A percentile compares a stretch with the other conserved stretches of the same genome.
These are phyloP conservation scores for Drosophila borealis DNA, from an alignment of 2,888 invertebrate genomes.

Conservation along the genomic window DNA sequence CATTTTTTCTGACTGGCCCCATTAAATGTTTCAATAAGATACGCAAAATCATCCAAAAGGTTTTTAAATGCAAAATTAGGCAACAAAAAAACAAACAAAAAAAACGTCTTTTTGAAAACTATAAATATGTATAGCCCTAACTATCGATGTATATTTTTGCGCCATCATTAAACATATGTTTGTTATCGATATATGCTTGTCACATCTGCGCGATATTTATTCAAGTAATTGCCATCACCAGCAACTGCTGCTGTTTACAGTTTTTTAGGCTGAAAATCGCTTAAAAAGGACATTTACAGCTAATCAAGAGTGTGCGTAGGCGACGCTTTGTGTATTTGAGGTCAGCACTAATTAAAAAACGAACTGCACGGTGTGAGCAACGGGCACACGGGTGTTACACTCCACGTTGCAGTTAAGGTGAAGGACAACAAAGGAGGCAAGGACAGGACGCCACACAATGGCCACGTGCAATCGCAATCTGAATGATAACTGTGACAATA, in stretches of 20 bases:
- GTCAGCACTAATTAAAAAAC: neutral
- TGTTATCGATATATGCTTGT: conserved; percentile 15
- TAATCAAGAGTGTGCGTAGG: conserved; percentile 2
- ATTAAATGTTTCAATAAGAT: too few relatives aligned
- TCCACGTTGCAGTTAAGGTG: conserved; percentile 34
- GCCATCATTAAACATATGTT: conserved; percentile 39
- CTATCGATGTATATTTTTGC: conserved; percentile 16
- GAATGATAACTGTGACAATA: conserved; percentile 52
- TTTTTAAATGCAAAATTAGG: too few relatives aligned
- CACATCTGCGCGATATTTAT: conserved; percentile 34
- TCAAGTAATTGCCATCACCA: conserved; percentile 22
- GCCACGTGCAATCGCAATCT: conserved; percentile 57
- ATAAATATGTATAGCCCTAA: neutral
- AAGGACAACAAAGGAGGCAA: conserved; percentile 56
- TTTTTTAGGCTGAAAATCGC: conserved; percentile 18
- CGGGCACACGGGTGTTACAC: conserved; percentile 6
- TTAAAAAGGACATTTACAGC: conserved; percentile 6
- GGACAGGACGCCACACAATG: conserved; percentile 44
- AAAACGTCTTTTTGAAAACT: neutral
- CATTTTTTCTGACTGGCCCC: too few relatives aligned
- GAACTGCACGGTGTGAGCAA: conserved; percentile 6
- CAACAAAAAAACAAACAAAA: neutral
- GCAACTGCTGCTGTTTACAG: conserved; percentile 52
- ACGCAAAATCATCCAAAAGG: too few relatives aligned
- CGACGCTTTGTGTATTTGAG: conserved; percentile 8